These are phyloP conservation scores for Pyrocoelia pectoralis DNA, from an alignment of 2,888 invertebrate genomes.

Conservation along the genomic window DNA sequence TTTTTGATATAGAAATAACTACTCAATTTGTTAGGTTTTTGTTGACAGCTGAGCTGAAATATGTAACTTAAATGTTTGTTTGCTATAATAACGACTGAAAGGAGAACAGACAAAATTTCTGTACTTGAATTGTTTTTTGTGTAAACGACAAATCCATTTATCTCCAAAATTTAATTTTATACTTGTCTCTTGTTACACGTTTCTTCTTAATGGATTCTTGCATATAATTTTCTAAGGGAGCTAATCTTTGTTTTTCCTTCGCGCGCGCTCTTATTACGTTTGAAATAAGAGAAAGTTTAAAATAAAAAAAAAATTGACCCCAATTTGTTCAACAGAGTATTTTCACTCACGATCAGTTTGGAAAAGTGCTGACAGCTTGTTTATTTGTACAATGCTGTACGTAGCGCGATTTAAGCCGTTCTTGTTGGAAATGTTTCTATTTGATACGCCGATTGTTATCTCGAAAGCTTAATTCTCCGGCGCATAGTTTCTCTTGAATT, in stretches of 20 bases:
- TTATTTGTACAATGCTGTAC: not conserved
- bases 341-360: not conserved
- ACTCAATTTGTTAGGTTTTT: conserved; percentile 19
- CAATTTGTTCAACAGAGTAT: not conserved
- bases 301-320: not conserved
- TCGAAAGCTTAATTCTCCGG: not conserved
- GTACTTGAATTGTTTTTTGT: conserved; percentile 5
- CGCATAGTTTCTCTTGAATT: not conserved
- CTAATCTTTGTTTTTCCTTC: not conserved
- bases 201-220: conserved; percentile 8
- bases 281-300: not conserved
- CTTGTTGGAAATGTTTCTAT: not conserved
- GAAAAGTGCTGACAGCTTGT: not conserved
- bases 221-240: not conserved
- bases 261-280: not conserved
- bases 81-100: conserved; percentile 5
- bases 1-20: conserved; percentile 27
- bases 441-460: conserved; percentile 1
- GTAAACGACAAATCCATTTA: conserved; percentile 8
- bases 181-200: conserved; percentile 4
- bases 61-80: conserved; percentile 2
- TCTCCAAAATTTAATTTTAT: conserved; percentile 11
- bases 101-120: conserved; percentile 1
- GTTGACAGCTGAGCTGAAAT: not conserved
- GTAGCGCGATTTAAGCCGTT: not conserved